Evolutionary conservation across 2,797 vertebrate genomes (phyloP).

Genomic region (Acanthurus leucopareius): DNA sequence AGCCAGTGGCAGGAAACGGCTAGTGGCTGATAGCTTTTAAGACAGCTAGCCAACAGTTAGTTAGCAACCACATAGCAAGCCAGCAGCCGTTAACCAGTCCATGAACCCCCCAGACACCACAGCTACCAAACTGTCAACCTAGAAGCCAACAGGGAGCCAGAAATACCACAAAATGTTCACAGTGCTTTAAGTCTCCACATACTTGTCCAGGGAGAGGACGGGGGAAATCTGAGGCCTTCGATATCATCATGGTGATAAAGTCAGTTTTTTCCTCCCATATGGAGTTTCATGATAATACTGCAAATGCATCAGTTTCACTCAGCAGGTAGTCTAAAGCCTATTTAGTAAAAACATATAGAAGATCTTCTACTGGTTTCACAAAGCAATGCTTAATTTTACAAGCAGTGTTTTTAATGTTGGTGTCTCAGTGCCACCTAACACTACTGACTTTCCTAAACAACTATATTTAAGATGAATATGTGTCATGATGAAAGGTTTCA

Average conservation of each 20-base stretch:
- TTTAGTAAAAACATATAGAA: background rate
- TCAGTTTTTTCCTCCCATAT: background rate
- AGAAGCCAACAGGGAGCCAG: conserved; percentile 24
- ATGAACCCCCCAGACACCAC: conserved; percentile 50
- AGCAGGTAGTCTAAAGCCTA: conserved; percentile 2
- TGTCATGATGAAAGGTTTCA: conserved; percentile 1
- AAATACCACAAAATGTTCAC: conserved; percentile 25
- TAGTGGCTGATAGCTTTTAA: conserved; percentile 46
- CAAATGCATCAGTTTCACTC: background rate
- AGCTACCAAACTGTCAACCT: conserved; percentile 50
- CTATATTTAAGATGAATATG: conserved; percentile 3
- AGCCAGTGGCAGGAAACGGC: conserved; percentile 49
- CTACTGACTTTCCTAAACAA: background rate
- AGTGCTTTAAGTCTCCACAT: background rate
- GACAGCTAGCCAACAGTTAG: conserved; percentile 56
- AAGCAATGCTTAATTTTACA: background rate
- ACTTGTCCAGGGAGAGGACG: background rate
- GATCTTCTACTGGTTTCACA: background rate
- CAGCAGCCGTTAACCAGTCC: conserved; percentile 51
- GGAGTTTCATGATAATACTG: background rate
- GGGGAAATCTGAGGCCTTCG: background rate
- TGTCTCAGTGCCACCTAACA: background rate
- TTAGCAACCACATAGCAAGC: conserved; percentile 62
- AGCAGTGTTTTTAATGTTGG: background rate
- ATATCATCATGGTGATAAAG: background rate